Conservation (phyloP, 2,888 invertebrate genomes). For the Penaeus monodon region DNA sequence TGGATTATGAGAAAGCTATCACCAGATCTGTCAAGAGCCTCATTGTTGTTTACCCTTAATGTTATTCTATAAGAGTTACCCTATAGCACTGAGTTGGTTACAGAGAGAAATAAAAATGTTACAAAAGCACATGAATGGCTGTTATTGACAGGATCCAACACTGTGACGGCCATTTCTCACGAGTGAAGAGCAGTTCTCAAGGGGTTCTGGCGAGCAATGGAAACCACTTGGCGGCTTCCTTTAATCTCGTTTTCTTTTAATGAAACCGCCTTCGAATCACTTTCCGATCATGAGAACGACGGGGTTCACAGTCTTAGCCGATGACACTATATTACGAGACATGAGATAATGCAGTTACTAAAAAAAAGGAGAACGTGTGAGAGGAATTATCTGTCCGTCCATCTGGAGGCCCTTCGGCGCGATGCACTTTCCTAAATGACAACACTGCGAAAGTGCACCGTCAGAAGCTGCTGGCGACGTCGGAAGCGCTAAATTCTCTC, state of each 20-base stretch:
- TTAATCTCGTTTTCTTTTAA: constrained; percentile 24
- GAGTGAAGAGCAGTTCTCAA: constrained; percentile 12
- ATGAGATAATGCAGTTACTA: constrained; percentile 40
- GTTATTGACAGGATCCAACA: constrained; percentile 7
- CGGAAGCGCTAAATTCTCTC: constrained; percentile 2
- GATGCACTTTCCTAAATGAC: no score
- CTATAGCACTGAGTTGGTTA: constrained; percentile 31
- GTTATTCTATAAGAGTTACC: constrained; percentile 23
- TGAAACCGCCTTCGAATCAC: constrained; percentile 45
- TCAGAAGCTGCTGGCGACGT: not conserved
- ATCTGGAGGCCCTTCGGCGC: no score
- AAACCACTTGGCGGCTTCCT: constrained; percentile 27
- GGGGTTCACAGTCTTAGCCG: constrained; percentile 41
- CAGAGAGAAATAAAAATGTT: constrained; percentile 29
- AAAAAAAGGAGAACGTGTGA: constrained; percentile 12
- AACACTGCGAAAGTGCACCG: no score
- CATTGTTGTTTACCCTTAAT: constrained; percentile 29
- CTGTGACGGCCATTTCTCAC: not conserved
- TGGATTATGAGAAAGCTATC: constrained; percentile 13
- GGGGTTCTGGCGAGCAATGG: constrained; percentile 21
- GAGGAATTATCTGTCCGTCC: constrained; percentile 5
- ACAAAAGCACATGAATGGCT: constrained; percentile 34
- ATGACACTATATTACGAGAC: constrained; percentile 39
- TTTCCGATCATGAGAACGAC: constrained; percentile 43
- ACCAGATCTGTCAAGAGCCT: constrained; percentile 12